phyloP scores from a whole-genome alignment of 2,113 vertebrate species.

The Ammodytes marinus region DNA sequence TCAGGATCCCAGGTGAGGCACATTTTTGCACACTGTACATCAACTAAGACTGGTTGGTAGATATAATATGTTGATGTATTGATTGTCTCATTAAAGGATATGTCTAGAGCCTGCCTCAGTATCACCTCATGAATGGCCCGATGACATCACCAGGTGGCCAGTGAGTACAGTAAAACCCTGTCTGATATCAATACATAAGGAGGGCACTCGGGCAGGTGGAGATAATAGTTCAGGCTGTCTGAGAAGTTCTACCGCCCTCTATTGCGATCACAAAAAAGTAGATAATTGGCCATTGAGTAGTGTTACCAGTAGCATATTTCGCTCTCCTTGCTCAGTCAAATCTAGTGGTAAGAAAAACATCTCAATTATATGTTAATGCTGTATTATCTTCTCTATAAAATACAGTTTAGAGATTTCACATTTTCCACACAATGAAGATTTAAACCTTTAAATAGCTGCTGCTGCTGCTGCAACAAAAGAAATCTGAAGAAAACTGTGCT shows the following conservation, averaged over 20 bases:
- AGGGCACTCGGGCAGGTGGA: neutral
- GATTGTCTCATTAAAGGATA: slow-evolving; percentile 83
- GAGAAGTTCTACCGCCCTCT: neutral
- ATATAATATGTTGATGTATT: neutral
- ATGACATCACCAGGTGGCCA: slow-evolving; percentile 99
- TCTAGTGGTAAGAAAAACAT: neutral
- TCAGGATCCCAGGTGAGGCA: slow-evolving; percentile 94
- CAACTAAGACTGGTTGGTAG: neutral
- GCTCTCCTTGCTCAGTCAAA: neutral
- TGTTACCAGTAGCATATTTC: neutral
- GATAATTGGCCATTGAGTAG: neutral
- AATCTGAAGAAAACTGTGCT: neutral
- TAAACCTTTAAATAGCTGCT: neutral
- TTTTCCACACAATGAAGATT: neutral
- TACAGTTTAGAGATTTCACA: neutral
- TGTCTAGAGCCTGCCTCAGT: slow-evolving; percentile 96
- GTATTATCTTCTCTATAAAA: neutral
- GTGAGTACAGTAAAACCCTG: slow-evolving; percentile 81
- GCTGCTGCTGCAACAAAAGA: neutral
- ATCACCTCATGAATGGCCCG: slow-evolving; percentile 95
- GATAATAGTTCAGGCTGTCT: neutral
- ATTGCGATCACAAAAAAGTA: neutral
- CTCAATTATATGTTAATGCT: neutral
- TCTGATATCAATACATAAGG: neutral
- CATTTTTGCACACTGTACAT: neutral